A percentile compares a stretch with the other conserved stretches of the same genome.
Conservation (phyloP, 1,140 invertebrate genomes). For the Triops cancriformis region DNA sequence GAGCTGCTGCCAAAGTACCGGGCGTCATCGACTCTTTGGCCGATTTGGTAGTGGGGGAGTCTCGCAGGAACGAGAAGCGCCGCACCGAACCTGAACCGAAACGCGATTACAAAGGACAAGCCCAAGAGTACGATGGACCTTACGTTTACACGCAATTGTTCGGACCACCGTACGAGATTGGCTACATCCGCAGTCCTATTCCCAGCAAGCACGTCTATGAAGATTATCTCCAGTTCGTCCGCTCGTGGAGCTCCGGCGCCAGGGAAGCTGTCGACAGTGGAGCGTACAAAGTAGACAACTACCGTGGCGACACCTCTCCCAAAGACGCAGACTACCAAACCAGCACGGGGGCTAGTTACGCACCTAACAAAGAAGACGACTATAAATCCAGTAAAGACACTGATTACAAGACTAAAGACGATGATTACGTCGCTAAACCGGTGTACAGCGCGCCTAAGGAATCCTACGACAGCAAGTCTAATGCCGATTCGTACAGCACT, state of each 20-base stretch:
- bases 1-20: background rate
- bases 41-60: background rate
- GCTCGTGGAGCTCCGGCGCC: conserved; percentile 24
- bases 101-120: conserved; percentile 20
- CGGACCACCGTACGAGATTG: conserved; percentile 29
- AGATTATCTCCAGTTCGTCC: conserved; percentile 28
- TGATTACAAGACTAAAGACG: background rate
- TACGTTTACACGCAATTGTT: conserved; percentile 28
- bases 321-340: conserved; percentile 15
- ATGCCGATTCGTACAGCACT: background rate
- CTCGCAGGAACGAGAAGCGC: background rate
- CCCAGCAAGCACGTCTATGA: conserved; percentile 28
- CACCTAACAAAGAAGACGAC: conserved; percentile 2
- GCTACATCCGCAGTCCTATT: conserved; percentile 28
- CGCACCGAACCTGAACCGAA: background rate
- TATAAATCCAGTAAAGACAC: background rate
- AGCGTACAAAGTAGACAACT: conserved; percentile 9
- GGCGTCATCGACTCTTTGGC: background rate
- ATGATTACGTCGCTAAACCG: background rate
- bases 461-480: conserved; percentile 12
- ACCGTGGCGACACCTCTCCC: conserved; percentile 7
- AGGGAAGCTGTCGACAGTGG: conserved; percentile 22
- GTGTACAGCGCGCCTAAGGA: background rate
- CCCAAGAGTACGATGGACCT: conserved; percentile 28
- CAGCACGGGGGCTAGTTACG: conserved; percentile 3